These are phyloP conservation scores for Pterostichus niger DNA, from an alignment of 2,888 invertebrate genomes.

Conservation along the genomic window DNA sequence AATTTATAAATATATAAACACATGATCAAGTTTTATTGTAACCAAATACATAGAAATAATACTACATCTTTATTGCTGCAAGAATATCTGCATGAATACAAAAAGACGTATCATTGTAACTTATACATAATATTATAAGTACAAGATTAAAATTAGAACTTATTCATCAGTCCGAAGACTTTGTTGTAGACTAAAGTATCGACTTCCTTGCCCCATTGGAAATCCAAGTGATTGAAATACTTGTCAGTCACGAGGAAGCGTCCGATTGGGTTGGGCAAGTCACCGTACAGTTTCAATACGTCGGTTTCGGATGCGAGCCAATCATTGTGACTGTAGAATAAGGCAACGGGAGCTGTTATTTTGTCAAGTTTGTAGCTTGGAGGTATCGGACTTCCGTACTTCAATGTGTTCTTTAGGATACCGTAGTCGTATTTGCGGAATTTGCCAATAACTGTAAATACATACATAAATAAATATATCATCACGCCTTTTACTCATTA, in stretches of 20 bases:
- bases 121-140: too few species aligned
- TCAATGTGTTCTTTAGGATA: slow-evolving; percentile 69
- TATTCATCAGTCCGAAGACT: slow-evolving; percentile 68
- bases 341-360: slow-evolving; percentile 75
- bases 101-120: too few species aligned
- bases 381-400: slow-evolving; percentile 74
- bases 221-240: slow-evolving; percentile 81
- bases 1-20: too few species aligned
- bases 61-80: too few species aligned
- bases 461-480: too few species aligned
- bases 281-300: slow-evolving; percentile 75
- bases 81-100: too few species aligned
- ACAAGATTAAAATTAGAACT: slow-evolving; percentile 51
- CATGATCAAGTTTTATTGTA: too few species aligned
- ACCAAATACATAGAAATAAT: too few species aligned
- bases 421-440: slow-evolving; percentile 83
- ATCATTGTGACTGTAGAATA: slow-evolving; percentile 79
- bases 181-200: slow-evolving; percentile 70
- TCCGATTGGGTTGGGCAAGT: slow-evolving; percentile 77
- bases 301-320: slow-evolving; percentile 77
- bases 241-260: slow-evolving; percentile 77
- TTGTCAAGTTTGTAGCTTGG: slow-evolving; percentile 76
- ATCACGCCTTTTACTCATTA: too few species aligned
- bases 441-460: slow-evolving; percentile 68
- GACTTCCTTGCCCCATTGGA: slow-evolving; percentile 79